Conservation (phyloP, 2,113 vertebrate genomes). For the Notiomystis cincta region DNA sequence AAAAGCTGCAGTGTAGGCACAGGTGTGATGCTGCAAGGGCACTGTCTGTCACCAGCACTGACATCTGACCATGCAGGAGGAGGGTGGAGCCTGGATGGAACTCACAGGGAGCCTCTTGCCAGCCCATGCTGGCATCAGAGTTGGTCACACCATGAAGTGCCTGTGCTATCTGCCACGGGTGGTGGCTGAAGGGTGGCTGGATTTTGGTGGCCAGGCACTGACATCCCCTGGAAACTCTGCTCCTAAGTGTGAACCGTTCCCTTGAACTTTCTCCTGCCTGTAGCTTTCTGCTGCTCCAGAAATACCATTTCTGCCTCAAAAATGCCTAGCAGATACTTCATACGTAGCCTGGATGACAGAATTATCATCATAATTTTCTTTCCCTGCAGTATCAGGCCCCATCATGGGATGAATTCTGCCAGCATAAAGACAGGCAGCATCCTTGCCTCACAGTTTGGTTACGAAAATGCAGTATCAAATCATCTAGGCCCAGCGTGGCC, state of each 20-base stretch:
- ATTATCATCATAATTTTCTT: background rate
- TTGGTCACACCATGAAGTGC: fast-evolving
- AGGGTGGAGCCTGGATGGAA: background rate
- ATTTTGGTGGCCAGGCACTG: background rate
- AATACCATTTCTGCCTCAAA: background rate
- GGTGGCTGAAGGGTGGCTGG: background rate
- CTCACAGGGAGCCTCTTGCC: background rate
- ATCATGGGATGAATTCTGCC: background rate
- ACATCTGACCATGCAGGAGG: background rate
- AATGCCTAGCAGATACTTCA: background rate
- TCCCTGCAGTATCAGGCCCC: background rate
- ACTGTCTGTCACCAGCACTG: fast-evolving
- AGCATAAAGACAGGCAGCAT: background rate
- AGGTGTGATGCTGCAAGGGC: fast-evolving
- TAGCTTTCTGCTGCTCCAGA: background rate
- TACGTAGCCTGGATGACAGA: background rate
- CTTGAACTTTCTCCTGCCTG: background rate
- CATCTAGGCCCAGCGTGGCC: background rate
- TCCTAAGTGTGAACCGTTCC: fast-evolving
- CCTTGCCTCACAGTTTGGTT: background rate
- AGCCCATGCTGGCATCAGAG: background rate
- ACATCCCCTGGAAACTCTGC: background rate
- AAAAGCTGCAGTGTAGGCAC: background rate
- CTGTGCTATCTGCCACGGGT: fast-evolving
- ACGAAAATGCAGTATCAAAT: background rate